phyloP scores from a whole-genome alignment of 2,888 invertebrate genomes.

The Sialis fuliginosa region DNA sequence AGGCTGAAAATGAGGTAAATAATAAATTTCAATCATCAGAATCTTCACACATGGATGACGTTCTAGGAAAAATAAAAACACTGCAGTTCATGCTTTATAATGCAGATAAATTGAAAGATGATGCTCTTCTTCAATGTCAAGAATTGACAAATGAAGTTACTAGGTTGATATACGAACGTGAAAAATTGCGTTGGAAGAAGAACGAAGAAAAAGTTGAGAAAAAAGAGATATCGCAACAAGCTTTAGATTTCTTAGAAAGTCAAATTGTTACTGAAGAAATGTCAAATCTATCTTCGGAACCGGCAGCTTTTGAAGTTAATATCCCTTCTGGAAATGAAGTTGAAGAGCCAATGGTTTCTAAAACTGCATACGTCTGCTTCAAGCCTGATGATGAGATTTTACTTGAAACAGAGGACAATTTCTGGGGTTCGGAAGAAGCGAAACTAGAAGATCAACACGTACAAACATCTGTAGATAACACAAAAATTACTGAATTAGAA shows the following conservation, averaged over 20 bases:
- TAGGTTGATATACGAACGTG: constrained; percentile 17
- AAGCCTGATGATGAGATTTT: constrained; percentile 14
- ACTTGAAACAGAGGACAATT: constrained; percentile 32
- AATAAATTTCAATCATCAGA: background rate
- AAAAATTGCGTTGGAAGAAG: constrained; percentile 6
- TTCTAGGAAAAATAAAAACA: constrained; percentile 12
- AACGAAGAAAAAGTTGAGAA: constrained; percentile 2
- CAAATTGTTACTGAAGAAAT: constrained; percentile 9
- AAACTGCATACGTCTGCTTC: constrained; percentile 20
- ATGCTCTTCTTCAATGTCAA: constrained; percentile 20
- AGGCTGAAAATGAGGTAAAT: background rate
- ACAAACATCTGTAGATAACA: constrained; percentile 18
- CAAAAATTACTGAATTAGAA: constrained; percentile 31
- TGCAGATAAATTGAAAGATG: constrained; percentile 23
- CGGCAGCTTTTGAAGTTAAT: background rate
- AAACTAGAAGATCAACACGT: constrained; percentile 28
- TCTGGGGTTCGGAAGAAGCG: constrained; percentile 35
- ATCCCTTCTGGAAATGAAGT: constrained; percentile 8
- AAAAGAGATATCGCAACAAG: constrained; percentile 4
- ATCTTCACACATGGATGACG: too few species aligned
- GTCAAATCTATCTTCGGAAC: background rate
- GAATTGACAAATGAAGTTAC: constrained; percentile 22
- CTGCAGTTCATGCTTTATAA: constrained; percentile 24
- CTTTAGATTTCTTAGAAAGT: constrained; percentile 8
- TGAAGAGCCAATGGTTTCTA: constrained; percentile 15